phyloP scores from a whole-genome alignment of 2,113 vertebrate species.

The Hemiscyllium ocellatum region DNA sequence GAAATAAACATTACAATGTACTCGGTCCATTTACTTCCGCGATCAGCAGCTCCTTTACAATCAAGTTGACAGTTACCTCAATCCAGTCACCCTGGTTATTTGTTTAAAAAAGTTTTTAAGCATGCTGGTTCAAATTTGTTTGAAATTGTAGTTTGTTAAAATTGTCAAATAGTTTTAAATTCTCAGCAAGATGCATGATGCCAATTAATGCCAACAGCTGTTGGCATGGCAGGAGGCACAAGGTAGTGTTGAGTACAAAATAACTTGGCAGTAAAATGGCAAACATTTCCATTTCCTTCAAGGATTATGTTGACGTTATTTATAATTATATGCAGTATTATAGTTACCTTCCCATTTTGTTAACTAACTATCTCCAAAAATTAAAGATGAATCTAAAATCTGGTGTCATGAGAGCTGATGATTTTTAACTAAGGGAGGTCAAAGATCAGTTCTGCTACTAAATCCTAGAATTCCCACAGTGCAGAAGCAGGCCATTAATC shows the following conservation, averaged over 20 bases:
- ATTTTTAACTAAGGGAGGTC: not conserved
- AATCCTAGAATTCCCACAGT: too few species aligned
- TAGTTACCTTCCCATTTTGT: not conserved
- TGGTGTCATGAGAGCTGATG: not conserved
- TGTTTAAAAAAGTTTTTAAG: not conserved
- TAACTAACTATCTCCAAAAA: not conserved
- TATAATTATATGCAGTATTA: not conserved
- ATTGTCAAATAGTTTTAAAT: not conserved
- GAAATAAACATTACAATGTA: not conserved
- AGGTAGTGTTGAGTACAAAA: not conserved
- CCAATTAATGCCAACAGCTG: not conserved
- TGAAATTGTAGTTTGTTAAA: not conserved
- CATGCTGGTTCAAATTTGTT: not conserved
- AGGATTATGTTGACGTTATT: not conserved
- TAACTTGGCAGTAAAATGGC: not conserved
- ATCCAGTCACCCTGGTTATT: not conserved
- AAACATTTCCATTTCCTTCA: not conserved
- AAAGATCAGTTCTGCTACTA: not conserved
- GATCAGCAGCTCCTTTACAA: not conserved
- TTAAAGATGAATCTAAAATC: not conserved
- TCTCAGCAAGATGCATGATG: not conserved
- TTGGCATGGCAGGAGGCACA: not conserved
- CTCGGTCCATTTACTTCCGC: not conserved
- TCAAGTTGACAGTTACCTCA: not conserved
- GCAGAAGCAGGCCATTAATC: too few species aligned